These are phyloP conservation scores for Poecile atricapillus DNA, from an alignment of 2,113 vertebrate genomes.

Conservation along the genomic window DNA sequence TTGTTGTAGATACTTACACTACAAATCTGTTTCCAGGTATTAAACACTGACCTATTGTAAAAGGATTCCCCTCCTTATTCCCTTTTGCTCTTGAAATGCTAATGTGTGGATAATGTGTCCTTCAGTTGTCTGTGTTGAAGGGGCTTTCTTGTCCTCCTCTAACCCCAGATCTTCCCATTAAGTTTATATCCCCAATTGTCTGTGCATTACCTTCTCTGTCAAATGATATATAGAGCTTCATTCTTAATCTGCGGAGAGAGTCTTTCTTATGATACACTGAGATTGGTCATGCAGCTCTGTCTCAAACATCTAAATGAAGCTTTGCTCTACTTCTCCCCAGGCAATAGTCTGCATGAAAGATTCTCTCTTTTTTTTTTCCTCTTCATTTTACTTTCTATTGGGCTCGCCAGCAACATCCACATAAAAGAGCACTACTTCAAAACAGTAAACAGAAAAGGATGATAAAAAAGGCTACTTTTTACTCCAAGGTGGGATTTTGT, in stretches of 20 bases:
- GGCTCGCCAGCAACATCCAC: neutral
- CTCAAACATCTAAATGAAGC: slow-evolving; percentile 12
- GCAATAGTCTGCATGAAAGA: slow-evolving; percentile 2
- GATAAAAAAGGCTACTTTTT: neutral
- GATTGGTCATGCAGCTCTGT: neutral
- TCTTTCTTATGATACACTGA: neutral
- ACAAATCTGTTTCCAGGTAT: slow-evolving; percentile 31
- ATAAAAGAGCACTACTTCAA: neutral
- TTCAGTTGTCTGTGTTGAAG: neutral
- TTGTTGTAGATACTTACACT: neutral
- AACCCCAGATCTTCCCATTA: slow-evolving; percentile 51
- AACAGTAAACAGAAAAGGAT: neutral
- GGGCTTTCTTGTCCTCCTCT: slow-evolving; percentile 46
- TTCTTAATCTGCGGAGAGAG: slow-evolving; percentile 1
- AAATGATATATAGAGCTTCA: slow-evolving; percentile 31
- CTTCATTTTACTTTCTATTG: neutral
- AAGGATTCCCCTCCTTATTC: slow-evolving; percentile 23
- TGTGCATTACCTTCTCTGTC: slow-evolving; percentile 47
- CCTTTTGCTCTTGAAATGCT: slow-evolving; percentile 47
- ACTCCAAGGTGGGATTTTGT: neutral
- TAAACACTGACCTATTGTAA: slow-evolving; percentile 6
- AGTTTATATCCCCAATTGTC: slow-evolving; percentile 43
- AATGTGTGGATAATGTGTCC: slow-evolving; percentile 11
- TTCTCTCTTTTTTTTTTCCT: neutral
- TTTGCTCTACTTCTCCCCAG: slow-evolving; percentile 36